phyloP scores from a whole-genome alignment of 37 sponge, comb jelly and placozoan genomes.

The Ianthella basta region DNA sequence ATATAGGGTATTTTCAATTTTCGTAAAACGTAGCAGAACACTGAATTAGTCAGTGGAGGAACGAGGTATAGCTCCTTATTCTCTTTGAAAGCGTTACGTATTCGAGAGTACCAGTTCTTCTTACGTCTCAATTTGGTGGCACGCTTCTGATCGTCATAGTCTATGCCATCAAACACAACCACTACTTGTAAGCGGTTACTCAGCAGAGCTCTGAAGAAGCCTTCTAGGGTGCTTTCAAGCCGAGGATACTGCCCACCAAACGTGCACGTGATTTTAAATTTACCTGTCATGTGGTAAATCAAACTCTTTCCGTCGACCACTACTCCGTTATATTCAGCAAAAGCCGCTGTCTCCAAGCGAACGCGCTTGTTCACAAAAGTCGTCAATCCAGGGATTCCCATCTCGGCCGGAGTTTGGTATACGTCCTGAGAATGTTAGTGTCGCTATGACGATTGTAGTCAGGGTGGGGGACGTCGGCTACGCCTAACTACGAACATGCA shows the following conservation, averaged over 20 bases:
- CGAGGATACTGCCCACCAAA: slow-evolving; percentile 77
- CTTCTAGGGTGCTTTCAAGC: background rate
- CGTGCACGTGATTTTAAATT: slow-evolving; percentile 12
- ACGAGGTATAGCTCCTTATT: background rate
- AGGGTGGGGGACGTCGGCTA: too few species aligned
- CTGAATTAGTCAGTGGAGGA: slow-evolving; percentile 37
- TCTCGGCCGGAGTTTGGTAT: too few species aligned
- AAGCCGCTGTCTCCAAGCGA: slow-evolving; percentile 24
- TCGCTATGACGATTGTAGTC: too few species aligned
- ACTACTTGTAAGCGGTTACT: slow-evolving; percentile 38
- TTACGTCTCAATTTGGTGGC: background rate
- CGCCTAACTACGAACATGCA: too few species aligned
- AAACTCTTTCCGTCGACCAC: slow-evolving; percentile 70
- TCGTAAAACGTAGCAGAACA: slow-evolving; percentile 38
- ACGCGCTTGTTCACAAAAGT: slow-evolving; percentile 30
- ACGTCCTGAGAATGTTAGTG: too few species aligned
- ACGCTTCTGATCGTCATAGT: slow-evolving; percentile 55
- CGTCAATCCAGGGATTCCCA: slow-evolving; percentile 70
- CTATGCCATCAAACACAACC: slow-evolving; percentile 80
- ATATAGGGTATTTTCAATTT: slow-evolving; percentile 39
- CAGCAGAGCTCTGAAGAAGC: slow-evolving; percentile 46
- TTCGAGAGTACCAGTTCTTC: too few species aligned
- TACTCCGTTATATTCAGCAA: slow-evolving; percentile 14
- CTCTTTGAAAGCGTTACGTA: background rate
- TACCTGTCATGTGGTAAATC: slow-evolving; percentile 39